Conservation (phyloP, 2,797 vertebrate species). For the Chanos chanos region DNA sequence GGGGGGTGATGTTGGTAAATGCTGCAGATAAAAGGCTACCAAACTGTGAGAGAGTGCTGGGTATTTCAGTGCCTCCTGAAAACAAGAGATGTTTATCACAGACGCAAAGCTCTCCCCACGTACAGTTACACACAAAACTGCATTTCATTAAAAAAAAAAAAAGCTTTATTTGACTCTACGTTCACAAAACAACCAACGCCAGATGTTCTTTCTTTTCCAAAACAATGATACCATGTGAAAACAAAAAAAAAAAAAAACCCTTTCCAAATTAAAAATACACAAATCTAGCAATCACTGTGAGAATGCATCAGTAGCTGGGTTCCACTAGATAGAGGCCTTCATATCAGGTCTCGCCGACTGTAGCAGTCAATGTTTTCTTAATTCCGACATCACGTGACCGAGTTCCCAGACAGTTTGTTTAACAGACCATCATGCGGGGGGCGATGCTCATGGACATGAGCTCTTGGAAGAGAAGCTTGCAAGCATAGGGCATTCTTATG, state of each 20-base stretch:
- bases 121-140: background rate
- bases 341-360: too few relatives aligned
- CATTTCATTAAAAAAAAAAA: slow-evolving; percentile 19
- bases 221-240: slow-evolving; percentile 23
- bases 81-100: background rate
- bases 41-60: too few relatives aligned
- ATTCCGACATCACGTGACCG: background rate
- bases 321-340: background rate
- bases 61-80: too few relatives aligned
- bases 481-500: slow-evolving; percentile 95
- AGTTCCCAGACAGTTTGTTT: background rate
- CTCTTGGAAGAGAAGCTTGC: slow-evolving; percentile 97
- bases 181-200: slow-evolving; percentile 42
- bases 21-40: too few relatives aligned
- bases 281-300: background rate
- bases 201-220: slow-evolving; percentile 21
- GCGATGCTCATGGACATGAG: slow-evolving; percentile 99
- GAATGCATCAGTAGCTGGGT: background rate
- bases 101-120: background rate
- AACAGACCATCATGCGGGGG: slow-evolving; percentile 95
- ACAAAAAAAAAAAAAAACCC: slow-evolving; percentile 1
- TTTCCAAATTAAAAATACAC: background rate
- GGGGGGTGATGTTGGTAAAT: too few relatives aligned
- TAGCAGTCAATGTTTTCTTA: background rate
- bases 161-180: slow-evolving; percentile 53